Evolutionary conservation across 2,797 vertebrate genomes (phyloP), one percentile per base, ranked within the genome.

Genomic region (Linurgus olivaceus): DNA sequence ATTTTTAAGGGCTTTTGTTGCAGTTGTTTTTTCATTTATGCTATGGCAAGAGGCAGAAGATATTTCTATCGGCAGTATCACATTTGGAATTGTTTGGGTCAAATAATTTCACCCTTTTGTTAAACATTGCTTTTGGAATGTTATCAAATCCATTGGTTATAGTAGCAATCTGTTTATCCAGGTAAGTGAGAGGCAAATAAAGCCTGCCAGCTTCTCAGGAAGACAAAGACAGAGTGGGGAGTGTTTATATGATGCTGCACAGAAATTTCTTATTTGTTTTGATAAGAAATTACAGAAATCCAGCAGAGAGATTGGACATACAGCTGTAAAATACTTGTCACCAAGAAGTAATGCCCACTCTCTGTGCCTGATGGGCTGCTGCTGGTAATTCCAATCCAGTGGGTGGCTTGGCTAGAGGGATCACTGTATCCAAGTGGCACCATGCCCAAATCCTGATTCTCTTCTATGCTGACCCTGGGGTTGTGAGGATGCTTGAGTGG

Each of bases 201-300:
- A 78, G 42, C 86, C 91, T 74, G 63, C 48, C 4, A 15, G 26
- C 55, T 65, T 71, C 87, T 62, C 31, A 51, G 88, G 77, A 93
- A 94, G 66, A 92, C 79, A 94, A 90, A 94, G 89, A 93, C 83
- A 58, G 94, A 94, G 52, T 59, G 51, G 73, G 72, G 74, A 95
- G 45, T 20, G 79, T 91, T 96, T 86, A 28, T 87, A 66, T 40
- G 6, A 73, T 57, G 85, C 92, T 94, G 93, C 94, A 96, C 94
- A 97, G 93, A 97, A 96, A 97, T 95, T 19, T 86, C 87, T 92
- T 96, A 90, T 74, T 95, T 96, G 93, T 97, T 97, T 94, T 94
- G 82, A 79, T 91, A 90, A 80, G 83, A 79, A 85, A 91, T 76
- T 71, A 73, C 77, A 90, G 95, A 89, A 95, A 95, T 90, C 57